Evolutionary conservation across 2,113 vertebrate species (phyloP).

Genomic region (Prunella himalayana): DNA sequence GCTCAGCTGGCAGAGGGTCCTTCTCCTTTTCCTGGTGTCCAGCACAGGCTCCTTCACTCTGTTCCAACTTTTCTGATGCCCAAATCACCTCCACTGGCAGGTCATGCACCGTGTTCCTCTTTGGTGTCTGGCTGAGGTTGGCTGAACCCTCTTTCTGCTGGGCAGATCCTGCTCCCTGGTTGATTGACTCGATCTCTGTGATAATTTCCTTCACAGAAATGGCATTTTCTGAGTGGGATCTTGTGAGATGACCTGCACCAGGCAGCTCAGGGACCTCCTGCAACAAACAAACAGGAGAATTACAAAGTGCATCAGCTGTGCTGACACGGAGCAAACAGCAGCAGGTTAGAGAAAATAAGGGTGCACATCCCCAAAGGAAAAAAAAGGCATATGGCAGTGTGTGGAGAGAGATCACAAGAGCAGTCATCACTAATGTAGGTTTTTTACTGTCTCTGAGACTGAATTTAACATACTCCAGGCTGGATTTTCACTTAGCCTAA

Average conservation of each 20-base stretch:
- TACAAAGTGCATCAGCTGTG: not conserved
- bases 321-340: not conserved
- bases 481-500: not conserved
- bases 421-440: rapidly evolving
- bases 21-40: constrained; percentile 52
- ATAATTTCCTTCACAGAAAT: constrained; percentile 93
- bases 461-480: not conserved
- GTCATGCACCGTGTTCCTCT: constrained; percentile 70
- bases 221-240: constrained; percentile 81
- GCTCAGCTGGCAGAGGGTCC: constrained; percentile 41
- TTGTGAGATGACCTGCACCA: constrained; percentile 36
- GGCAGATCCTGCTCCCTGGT: constrained; percentile 63
- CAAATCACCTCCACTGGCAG: constrained; percentile 59
- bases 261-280: constrained; percentile 71
- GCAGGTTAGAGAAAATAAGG: not conserved
- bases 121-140: constrained; percentile 71
- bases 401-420: not conserved
- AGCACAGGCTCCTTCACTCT: not conserved
- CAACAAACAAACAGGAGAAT: constrained; percentile 32
- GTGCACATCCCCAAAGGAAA: not conserved
- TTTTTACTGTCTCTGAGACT: not conserved
- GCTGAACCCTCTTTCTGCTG: constrained; percentile 69
- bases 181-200: constrained; percentile 91
- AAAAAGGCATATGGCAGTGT: rapidly evolving
- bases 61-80: constrained; percentile 45